Base-by-base conservation (phyloP, 2,888 invertebrate genomes). In the Pocota personata region DNA sequence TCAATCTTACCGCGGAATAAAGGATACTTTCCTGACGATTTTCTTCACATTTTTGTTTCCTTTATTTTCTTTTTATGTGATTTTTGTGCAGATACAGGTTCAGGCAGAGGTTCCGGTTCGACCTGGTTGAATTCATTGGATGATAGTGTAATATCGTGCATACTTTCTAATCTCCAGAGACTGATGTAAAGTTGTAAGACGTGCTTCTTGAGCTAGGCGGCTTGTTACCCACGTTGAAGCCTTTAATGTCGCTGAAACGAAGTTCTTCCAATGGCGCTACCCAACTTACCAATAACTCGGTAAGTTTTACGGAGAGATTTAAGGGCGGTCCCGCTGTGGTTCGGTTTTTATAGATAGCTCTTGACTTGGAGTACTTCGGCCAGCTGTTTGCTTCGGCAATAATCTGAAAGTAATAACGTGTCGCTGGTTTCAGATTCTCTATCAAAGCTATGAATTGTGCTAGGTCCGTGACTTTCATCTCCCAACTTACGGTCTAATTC, bases 41-140 rank as follows among this genome's bases (percentile, higher is more conserved):
- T n/a, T n/a, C n/a, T n/a, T n/a, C n/a, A n/a, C n/a, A n/a, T n/a
- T n/a, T n/a, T n/a, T n/a, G n/a, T n/a, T n/a, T n/a, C n/a, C n/a
- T n/a, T n/a, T n/a, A n/a, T n/a, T n/a, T n/a, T n/a, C n/a, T n/a
- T n/a, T n/a, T n/a, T n/a, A n/a, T n/a, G n/a, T n/a, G n/a, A n/a
- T n/a, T n/a, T 96, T 91, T 95, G 95, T 0, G 95, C 94, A 2
- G 94, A 94, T 19, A 94, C 93, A 12, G 95, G 94, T 88, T 95
- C 95, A 0, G 95, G 95, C 1, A 95, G 92, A 0, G 96, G 96
- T 3, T 96, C 96, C 6, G 95, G 94, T 1, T 96, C 96, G 27
- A 96, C 94, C 91, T 95, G 95, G 91, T 96, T 96, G 90, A 95
- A 95, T 1, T 96, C 96, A n/a, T 90, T 96, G 95, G 43, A 95